Percentiles rank a stretch among this genome's conserved stretches.
Evolutionary conservation across 2,797 vertebrate genomes (phyloP).

Genomic region (Selene dorsalis): DNA sequence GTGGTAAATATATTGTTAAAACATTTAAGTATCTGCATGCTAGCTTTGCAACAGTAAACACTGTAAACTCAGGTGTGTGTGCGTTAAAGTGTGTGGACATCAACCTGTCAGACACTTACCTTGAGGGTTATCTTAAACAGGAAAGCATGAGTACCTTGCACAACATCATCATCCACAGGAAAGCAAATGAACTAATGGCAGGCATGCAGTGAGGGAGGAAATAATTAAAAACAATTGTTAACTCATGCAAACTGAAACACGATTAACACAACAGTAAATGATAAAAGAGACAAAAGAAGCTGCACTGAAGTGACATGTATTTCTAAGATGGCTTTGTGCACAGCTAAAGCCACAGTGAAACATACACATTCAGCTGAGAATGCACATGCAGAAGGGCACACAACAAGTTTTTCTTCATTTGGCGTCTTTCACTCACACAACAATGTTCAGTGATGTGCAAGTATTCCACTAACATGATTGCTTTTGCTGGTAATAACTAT

Average conservation of each 20-base stretch:
- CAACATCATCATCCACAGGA: slow-evolving; percentile 72
- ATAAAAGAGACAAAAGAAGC: slow-evolving; percentile 1
- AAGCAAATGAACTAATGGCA: slow-evolving; percentile 74
- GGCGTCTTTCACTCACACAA: neutral
- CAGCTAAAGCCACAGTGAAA: neutral
- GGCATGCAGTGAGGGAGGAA: slow-evolving; percentile 68
- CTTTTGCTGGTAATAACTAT: slow-evolving; percentile 20
- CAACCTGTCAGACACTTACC: slow-evolving; percentile 55
- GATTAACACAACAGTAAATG: neutral
- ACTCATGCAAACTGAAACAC: slow-evolving; percentile 45
- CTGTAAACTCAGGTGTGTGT: too few relatives aligned
- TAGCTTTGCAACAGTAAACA: too few relatives aligned
- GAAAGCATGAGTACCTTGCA: slow-evolving; percentile 65
- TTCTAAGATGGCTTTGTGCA: slow-evolving; percentile 9
- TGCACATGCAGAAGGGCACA: neutral
- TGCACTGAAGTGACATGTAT: slow-evolving; percentile 19
- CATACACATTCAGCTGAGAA: slow-evolving; percentile 13
- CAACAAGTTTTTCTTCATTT: neutral
- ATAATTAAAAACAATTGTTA: slow-evolving; percentile 58
- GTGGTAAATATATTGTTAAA: too few relatives aligned
- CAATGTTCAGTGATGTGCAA: slow-evolving; percentile 8
- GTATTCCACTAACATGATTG: slow-evolving; percentile 16
- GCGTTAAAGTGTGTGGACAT: neutral
- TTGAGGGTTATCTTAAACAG: slow-evolving; percentile 34
- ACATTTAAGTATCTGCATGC: neutral